Evolutionary conservation across 2,888 invertebrate genomes (phyloP).

Genomic region (Harpagoxenus sublaevis): DNA sequence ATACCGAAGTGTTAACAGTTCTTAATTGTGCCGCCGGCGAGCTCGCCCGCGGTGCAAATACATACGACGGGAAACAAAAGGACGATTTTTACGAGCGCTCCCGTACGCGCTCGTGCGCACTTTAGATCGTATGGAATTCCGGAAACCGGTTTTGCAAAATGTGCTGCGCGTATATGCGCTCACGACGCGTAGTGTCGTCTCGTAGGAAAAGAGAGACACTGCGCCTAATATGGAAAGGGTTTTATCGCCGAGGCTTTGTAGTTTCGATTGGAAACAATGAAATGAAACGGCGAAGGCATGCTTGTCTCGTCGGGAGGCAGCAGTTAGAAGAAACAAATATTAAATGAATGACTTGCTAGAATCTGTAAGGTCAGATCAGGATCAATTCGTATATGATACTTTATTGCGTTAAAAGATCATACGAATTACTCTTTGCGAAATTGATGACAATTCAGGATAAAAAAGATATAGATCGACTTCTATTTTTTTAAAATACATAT

Average conservation of each 20-base stretch:
- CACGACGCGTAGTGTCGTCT: conserved; percentile 17
- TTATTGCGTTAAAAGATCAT: background rate
- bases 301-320: background rate
- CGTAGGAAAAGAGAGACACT: conserved; percentile 24
- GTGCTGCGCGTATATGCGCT: conserved; percentile 26
- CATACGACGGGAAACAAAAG: background rate
- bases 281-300: background rate
- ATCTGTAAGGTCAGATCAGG: background rate
- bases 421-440: background rate
- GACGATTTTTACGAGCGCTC: conserved; percentile 39
- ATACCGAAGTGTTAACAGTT: conserved; percentile 39
- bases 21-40: conserved; percentile 14
- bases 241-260: background rate
- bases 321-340: background rate
- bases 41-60: background rate
- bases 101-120: conserved; percentile 29
- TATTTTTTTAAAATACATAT: background rate
- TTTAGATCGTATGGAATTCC: conserved; percentile 44
- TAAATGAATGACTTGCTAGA: background rate
- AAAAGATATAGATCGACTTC: background rate
- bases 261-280: conserved; percentile 25
- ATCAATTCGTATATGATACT: background rate
- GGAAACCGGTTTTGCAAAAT: conserved; percentile 55
- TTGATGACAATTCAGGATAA: background rate
- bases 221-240: conserved; percentile 30